These are phyloP conservation scores for Leucoma salicis DNA, from an alignment of 2,888 invertebrate species.

Conservation along the genomic window DNA sequence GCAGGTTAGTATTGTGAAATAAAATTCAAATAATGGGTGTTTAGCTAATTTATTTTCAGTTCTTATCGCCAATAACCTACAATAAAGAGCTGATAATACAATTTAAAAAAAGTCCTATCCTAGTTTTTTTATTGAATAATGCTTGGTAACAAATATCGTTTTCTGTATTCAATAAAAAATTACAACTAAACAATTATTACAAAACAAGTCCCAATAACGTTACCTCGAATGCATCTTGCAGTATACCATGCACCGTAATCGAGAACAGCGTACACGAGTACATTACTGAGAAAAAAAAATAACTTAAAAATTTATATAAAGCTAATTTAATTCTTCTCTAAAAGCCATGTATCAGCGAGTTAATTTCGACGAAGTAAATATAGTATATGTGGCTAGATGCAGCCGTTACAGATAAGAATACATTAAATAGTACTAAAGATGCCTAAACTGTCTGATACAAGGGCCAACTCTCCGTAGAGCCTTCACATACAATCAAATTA, in stretches of 20 bases:
- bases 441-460: constrained; percentile 57
- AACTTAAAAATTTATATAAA: constrained; percentile 77
- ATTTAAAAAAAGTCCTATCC: constrained; percentile 77
- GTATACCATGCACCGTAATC: constrained; percentile 20
- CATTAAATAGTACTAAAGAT: constrained; percentile 37
- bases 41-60: constrained; percentile 82
- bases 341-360: constrained; percentile 65
- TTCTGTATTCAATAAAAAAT: constrained; percentile 76
- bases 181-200: constrained; percentile 70
- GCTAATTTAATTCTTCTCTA: constrained; percentile 68
- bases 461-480: constrained; percentile 41
- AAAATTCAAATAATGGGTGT: constrained; percentile 55
- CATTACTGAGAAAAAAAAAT: constrained; percentile 64
- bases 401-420: constrained; percentile 45
- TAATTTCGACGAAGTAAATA: constrained; percentile 50
- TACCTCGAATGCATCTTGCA: constrained; percentile 40
- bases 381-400: constrained; percentile 36
- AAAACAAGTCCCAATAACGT: constrained; percentile 68
- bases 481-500: constrained; percentile 41
- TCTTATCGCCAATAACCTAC: constrained; percentile 81
- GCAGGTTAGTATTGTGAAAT: no score
- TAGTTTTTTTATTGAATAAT: constrained; percentile 78
- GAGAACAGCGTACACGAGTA: constrained; percentile 27
- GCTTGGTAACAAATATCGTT: constrained; percentile 81
- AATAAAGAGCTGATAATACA: constrained; percentile 82